Evolutionary conservation across 1,140 invertebrate genomes (phyloP), one percentile per base, ranked within the genome.

Genomic region (Vanessa atalanta): DNA sequence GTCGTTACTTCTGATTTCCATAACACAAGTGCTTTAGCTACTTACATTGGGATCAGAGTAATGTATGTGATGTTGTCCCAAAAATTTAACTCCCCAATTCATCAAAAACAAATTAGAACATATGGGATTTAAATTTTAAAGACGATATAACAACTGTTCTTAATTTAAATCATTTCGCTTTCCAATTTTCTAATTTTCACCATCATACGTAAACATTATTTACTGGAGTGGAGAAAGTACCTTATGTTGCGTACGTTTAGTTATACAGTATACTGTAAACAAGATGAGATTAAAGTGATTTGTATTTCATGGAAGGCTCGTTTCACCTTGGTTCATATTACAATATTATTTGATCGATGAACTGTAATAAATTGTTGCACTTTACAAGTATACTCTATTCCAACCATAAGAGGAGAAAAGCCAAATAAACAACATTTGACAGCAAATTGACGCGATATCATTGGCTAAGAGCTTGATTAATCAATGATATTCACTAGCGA

Each of bases 191-290:
- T 67, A 53, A 67, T 67, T 68, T 68, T 83, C 83, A 85, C 82
- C 79, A 81, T 77, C 70, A 68, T 79, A 47, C 72, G 76, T 79
- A 79, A 81, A 79, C 76, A 78, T 80, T 84, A 83, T 84, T 79
- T 82, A 80, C 75, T 80, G 74, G 80, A 77, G 76, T 76, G 70
- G 83, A 78, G 83, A 83, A 85, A 85, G 82, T 69, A 60, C 9
- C 55, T 60, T 16, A 69, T 53, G 15, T 47, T 60, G 67, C 55
- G 51, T 74, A 72, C 77, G 65, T 61, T 69, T n/a, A 60, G 20
- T 60, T 60, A 60, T 15, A 57, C 53, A 11, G 20, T 69, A 26
- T 43, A 69, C 37, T 57, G 53, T 68, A 68, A 68, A 53, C 66
- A 57, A 23, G 67, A 47, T 50, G 57, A 70, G 68, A 70, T 70